phyloP scores from a whole-genome alignment of 2,113 vertebrate species.

The Nothocercus julius region DNA sequence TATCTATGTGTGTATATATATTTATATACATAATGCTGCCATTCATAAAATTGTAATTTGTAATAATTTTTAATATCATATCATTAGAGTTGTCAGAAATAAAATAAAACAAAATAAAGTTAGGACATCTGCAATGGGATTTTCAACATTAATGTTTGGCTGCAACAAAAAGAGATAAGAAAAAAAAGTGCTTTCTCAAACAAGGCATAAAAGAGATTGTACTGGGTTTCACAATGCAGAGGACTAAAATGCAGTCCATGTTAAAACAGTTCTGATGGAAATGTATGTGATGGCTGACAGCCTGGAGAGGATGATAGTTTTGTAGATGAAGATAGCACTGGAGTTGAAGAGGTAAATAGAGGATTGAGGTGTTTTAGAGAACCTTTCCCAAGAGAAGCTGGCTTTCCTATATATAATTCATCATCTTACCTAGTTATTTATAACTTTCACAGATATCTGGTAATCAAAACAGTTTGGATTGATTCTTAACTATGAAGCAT shows the following conservation, averaged over 20 bases:
- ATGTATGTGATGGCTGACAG: background rate
- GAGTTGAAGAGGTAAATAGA: background rate
- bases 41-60: background rate
- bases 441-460: background rate
- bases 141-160: background rate
- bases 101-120: background rate
- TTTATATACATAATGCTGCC: background rate
- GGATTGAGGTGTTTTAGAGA: background rate
- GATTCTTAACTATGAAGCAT: background rate
- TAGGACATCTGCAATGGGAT: background rate
- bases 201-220: rapidly evolving
- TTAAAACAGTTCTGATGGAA: background rate
- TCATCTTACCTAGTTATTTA: background rate
- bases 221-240: background rate
- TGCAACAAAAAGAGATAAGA: background rate
- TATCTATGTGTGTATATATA: too few species aligned
- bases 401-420: background rate
- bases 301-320: background rate
- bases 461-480: background rate
- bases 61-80: background rate
- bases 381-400: background rate
- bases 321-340: background rate
- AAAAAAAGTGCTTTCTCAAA: background rate
- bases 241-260: background rate
- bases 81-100: background rate